phyloP scores from a whole-genome alignment of 2,113 vertebrate genomes.

The Zeus faber region DNA sequence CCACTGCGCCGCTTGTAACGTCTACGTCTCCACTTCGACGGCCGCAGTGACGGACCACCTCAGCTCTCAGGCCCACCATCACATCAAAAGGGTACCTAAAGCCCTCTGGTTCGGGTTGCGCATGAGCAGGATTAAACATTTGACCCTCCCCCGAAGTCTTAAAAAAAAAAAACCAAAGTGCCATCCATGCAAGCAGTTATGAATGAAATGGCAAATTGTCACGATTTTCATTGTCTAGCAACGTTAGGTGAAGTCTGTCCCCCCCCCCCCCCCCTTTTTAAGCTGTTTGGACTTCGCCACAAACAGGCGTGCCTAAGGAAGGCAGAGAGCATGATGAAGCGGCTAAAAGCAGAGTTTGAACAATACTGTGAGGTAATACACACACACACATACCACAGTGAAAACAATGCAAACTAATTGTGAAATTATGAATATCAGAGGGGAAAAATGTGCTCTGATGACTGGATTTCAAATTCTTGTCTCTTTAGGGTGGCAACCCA shows the following conservation, averaged over 20 bases:
- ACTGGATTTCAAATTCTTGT: neutral
- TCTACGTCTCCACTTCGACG: conserved; percentile 41
- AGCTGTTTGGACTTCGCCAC: conserved; percentile 53
- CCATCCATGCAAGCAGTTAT: no score
- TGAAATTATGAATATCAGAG: neutral
- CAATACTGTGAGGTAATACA: conserved; percentile 55
- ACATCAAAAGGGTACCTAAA: conserved; percentile 48
- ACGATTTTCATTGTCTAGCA: no score
- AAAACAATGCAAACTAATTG: neutral
- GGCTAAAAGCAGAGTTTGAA: conserved; percentile 55
- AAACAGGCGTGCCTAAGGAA: conserved; percentile 45
- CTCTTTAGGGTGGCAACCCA: conserved; percentile 48
- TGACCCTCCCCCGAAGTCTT: no score
- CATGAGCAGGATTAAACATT: no score
- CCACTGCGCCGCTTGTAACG: conserved; percentile 56
- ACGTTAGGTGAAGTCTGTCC: no score
- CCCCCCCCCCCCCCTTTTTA: no score
- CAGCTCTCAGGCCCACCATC: conserved; percentile 50
- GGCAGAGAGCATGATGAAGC: conserved; percentile 55
- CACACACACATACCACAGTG: neutral
- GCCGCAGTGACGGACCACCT: conserved; percentile 55
- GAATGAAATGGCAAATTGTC: no score
- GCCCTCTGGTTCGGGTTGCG: no score
- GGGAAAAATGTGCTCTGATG: neutral
- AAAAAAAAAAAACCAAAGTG: no score